Evolutionary conservation across 2,888 invertebrate species (phyloP).

Genomic region (Volucella inflata): DNA sequence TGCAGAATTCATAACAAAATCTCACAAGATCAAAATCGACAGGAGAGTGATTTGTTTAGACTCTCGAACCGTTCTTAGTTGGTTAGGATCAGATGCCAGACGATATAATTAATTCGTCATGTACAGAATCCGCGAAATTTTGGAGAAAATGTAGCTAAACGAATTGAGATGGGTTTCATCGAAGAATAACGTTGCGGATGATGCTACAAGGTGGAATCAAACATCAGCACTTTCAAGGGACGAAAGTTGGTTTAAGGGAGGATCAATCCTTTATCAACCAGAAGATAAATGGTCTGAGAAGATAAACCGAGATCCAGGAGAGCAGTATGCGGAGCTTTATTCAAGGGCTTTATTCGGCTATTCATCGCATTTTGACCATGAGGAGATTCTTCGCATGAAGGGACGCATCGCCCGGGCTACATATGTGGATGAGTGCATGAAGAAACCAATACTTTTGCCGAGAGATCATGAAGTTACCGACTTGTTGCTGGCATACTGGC

Average conservation of each 20-base stretch:
- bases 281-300: not conserved
- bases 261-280: not conserved
- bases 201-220: not conserved
- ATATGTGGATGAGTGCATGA: too few relatives aligned
- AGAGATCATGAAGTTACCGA: not conserved
- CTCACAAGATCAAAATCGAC: not conserved
- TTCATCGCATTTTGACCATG: not conserved
- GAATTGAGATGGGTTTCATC: not conserved
- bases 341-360: too few relatives aligned
- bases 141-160: not conserved
- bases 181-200: too few relatives aligned
- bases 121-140: not conserved
- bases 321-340: not conserved
- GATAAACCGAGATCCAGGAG: not conserved
- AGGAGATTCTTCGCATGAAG: not conserved
- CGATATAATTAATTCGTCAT: constrained; percentile 6
- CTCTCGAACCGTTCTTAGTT: constrained; percentile 49
- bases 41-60: constrained; percentile 44
- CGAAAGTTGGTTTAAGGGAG: constrained; percentile 2
- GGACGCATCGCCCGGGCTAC: constrained; percentile 6
- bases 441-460: too few relatives aligned
- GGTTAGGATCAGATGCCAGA: constrained; percentile 42
- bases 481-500: not conserved
- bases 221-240: not conserved
- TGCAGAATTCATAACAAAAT: not conserved